Evolutionary conservation across 2,113 vertebrate genomes (phyloP).

Genomic region (Phalacrocorax brasilianus): DNA sequence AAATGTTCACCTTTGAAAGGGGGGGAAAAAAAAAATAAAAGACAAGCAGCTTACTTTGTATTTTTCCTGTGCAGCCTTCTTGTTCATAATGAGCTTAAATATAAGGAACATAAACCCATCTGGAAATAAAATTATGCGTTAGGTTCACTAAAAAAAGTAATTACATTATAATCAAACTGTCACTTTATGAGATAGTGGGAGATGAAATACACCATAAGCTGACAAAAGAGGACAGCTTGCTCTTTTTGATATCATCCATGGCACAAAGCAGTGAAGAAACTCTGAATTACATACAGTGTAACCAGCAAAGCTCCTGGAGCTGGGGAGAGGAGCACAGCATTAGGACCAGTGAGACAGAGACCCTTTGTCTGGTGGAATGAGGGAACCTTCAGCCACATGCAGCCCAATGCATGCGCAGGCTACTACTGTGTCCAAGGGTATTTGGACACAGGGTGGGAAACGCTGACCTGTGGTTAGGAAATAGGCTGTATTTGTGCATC

Average conservation of each 20-base stretch:
- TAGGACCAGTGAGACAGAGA: neutral
- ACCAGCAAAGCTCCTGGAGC: neutral
- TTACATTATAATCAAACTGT: constrained; percentile 78
- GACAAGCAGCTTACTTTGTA: constrained; percentile 19
- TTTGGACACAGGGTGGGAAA: neutral
- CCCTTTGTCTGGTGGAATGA: neutral
- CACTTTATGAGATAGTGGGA: constrained; percentile 64
- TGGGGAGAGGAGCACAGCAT: neutral
- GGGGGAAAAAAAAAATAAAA: neutral
- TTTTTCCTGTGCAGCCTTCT: constrained; percentile 48
- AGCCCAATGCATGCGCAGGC: fast-evolving
- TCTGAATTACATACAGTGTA: neutral
- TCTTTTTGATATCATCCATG: constrained; percentile 14
- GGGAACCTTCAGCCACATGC: neutral
- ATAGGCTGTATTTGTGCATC: neutral
- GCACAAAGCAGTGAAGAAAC: constrained; percentile 19
- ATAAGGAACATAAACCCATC: constrained; percentile 70
- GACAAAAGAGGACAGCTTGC: constrained; percentile 31
- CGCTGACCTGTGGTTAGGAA: neutral
- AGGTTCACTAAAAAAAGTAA: constrained; percentile 70
- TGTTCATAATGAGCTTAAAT: constrained; percentile 71
- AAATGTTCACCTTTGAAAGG: constrained; percentile 35
- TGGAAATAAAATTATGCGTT: constrained; percentile 70
- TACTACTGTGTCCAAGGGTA: neutral
- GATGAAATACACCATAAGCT: constrained; percentile 63